These are phyloP conservation scores for Drosophila repleta DNA, from an alignment of 1,140 invertebrate genomes.

Conservation along the genomic window DNA sequence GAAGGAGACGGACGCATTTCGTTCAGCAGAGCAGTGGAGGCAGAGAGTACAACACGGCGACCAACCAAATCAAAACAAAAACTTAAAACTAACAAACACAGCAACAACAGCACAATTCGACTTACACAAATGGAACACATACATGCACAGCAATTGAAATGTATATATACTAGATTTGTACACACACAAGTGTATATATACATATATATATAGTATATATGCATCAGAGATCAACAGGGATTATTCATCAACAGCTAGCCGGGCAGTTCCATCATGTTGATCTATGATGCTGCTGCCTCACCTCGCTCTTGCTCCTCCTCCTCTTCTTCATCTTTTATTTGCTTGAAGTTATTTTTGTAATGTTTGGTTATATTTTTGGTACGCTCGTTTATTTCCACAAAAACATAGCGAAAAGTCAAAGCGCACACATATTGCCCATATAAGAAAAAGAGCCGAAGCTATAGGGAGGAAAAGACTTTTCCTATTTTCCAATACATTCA, in stretches of 20 bases:
- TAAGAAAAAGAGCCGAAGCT: constrained; percentile 51
- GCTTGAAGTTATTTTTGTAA: constrained; percentile 69
- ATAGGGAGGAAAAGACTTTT: constrained; percentile 48
- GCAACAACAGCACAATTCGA: constrained; percentile 6
- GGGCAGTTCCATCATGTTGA: constrained; percentile 52
- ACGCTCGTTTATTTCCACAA: constrained; percentile 53
- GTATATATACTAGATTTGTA: constrained; percentile 30
- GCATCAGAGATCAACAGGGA: constrained; percentile 50
- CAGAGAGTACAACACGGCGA: constrained; percentile 36
- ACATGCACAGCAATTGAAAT: constrained; percentile 37
- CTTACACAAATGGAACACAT: constrained; percentile 48
- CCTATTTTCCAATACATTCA: constrained; percentile 33
- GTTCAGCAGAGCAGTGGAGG: constrained; percentile 10
- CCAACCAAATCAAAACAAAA: constrained; percentile 78
- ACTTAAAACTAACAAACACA: constrained; percentile 72
- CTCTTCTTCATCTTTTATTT: constrained; percentile 45
- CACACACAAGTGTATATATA: constrained; percentile 19
- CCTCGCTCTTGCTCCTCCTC: constrained; percentile 15
- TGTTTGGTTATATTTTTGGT: constrained; percentile 81
- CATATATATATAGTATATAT: constrained; percentile 24
- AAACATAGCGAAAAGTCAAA: constrained; percentile 69
- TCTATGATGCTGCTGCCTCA: constrained; percentile 41
- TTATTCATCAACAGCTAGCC: constrained; percentile 67
- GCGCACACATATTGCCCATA: constrained; percentile 56
- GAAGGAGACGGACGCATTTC: constrained; percentile 24